Percentiles rank a stretch among this genome's conserved stretches.
Conservation (phyloP, 2,888 invertebrate species). For the Campaea margaritaria region DNA sequence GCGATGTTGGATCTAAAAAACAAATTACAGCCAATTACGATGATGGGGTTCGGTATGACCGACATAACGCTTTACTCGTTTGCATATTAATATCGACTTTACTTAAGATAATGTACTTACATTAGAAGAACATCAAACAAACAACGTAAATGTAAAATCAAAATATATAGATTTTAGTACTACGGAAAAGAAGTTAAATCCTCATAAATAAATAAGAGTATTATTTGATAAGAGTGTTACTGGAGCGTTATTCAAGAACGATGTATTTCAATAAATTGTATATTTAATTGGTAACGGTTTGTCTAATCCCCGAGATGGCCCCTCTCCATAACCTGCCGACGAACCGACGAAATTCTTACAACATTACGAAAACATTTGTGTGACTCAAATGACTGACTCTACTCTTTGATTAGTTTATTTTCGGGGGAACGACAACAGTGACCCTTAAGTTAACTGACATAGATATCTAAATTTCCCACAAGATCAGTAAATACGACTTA, state of each 20-base stretch:
- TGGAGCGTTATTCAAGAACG: constrained; percentile 14
- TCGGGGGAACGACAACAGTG: not conserved
- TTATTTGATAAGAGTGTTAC: constrained; percentile 14
- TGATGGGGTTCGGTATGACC: constrained; percentile 47
- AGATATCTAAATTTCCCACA: not conserved
- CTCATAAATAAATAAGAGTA: not conserved
- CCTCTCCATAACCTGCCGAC: constrained; percentile 52
- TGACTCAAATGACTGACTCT: constrained; percentile 5
- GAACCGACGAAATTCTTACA: constrained; percentile 1
- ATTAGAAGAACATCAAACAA: constrained; percentile 56
- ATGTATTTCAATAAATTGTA: constrained; percentile 14
- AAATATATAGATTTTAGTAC: no score
- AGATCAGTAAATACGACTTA: no score
- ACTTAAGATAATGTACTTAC: constrained; percentile 62
- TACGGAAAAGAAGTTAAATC: not conserved
- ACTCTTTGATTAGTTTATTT: not conserved
- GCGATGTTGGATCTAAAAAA: constrained; percentile 50
- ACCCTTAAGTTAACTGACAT: not conserved
- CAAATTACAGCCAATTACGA: constrained; percentile 63
- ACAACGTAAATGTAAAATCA: not conserved
- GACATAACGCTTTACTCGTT: constrained; percentile 51
- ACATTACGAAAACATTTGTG: constrained; percentile 29
- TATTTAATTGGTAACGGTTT: constrained; percentile 45
- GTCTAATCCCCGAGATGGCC: constrained; percentile 53
- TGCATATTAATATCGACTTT: constrained; percentile 54